Base-by-base conservation (phyloP, 2,113 vertebrate genomes). In the Pithys albifrons region DNA sequence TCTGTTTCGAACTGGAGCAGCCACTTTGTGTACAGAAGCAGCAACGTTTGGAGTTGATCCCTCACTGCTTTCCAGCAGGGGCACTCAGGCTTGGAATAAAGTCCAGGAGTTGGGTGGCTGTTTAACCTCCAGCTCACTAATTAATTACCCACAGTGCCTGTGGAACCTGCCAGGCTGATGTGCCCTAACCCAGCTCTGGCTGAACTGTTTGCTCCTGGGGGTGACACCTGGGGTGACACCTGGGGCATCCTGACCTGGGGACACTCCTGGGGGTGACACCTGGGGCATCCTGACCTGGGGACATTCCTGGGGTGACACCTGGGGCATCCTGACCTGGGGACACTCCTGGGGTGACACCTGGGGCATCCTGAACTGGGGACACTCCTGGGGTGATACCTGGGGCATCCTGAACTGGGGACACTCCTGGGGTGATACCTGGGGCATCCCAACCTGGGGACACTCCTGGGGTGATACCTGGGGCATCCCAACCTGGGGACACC, bases 1-100 rank as follows among this genome's bases (percentile, higher is more conserved):
- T 92, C 76, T 96, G 95, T 82, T 96, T 95, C 54, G 88, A 87
- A 79, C 70, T 43, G 91, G 87, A 91, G 79, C 88, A 91, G 96
- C 88, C 85, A 52, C 88, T 81, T 84, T 94, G 93, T 95, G 70
- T 89, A 87, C 80, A 55, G 92, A 94, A 93, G 91, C 83, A 91
- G 41, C 46, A 92, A 37, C 79, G 51, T 93, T 92, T 96, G 91
- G 65, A 92, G 76, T 31, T 18, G 46, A 79, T 76, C 73, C 61
- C 88, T 82, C 83, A 1, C 80, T 35, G 76, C 33, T 96, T 95
- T 58, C 92, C 57, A 46, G 71, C 65, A 14, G 66, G 95, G 86
- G 91, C 73, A 46, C 65, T 73, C 48, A 23, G 27, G 70, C 88
- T 94, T 27, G 6, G 83, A 89, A 74, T 28, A 1, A 61, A 79